phyloP scores from a whole-genome alignment of 1,140 invertebrate genomes.

The Drosophila athabasca region DNA sequence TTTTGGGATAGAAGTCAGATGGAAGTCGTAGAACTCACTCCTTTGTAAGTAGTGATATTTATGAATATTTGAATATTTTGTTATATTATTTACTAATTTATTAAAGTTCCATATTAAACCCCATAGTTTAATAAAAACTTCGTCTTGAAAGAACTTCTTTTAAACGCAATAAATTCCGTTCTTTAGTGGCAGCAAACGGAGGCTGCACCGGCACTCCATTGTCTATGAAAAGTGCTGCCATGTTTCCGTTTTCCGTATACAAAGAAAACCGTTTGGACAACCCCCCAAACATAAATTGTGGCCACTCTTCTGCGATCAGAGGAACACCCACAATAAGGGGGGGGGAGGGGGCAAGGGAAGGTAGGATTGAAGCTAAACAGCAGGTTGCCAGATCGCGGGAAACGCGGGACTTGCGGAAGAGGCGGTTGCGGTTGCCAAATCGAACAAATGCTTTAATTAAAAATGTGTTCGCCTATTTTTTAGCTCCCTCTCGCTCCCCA shows the following conservation, averaged over 20 bases:
- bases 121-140: background rate
- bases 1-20: no score
- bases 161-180: no score
- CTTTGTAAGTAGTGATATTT: no score
- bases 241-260: slow-evolving; percentile 10
- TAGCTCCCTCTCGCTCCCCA: slow-evolving; percentile 2
- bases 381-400: slow-evolving; percentile 27
- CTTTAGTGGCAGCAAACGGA: no score
- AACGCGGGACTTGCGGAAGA: no score
- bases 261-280: slow-evolving; percentile 35
- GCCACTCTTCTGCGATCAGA: slow-evolving; percentile 4
- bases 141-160: background rate
- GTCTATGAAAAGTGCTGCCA: background rate
- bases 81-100: no score
- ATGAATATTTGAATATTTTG: no score
- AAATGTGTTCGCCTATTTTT: slow-evolving; percentile 75
- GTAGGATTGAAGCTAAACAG: slow-evolving; percentile 23
- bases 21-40: no score
- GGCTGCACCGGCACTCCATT: background rate
- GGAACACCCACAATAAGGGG: slow-evolving; percentile 65
- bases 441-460: slow-evolving; percentile 77
- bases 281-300: slow-evolving; percentile 19
- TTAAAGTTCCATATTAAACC: no score
- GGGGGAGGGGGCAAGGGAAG: slow-evolving; percentile 13
- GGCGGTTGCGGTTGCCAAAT: slow-evolving; percentile 21